Evolutionary conservation across 2,797 vertebrate species (phyloP).

Genomic region (Thamnophis elegans): DNA sequence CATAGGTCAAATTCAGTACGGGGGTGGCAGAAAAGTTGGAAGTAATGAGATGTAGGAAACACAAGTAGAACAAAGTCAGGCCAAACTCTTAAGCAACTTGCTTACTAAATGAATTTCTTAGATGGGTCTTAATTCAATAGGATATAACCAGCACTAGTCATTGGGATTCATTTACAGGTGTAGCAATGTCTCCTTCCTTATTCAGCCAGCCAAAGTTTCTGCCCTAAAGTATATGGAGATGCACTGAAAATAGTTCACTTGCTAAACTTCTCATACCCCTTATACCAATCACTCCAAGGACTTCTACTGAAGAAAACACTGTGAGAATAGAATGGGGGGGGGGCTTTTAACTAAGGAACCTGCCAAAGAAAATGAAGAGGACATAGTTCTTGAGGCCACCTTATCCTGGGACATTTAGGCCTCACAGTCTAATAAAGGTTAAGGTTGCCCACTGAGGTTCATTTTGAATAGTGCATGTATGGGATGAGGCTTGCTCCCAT

Average conservation of each 20-base stretch:
- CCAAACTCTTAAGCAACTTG: not conserved
- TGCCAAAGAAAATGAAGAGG: not conserved
- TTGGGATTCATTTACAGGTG: not conserved
- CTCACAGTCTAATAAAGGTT: not conserved
- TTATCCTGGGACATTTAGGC: not conserved
- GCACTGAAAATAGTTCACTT: not conserved
- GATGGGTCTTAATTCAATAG: not conserved
- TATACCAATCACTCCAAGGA: not conserved
- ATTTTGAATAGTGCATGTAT: not conserved
- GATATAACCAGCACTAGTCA: not conserved
- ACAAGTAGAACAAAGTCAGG: not conserved
- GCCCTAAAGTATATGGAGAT: not conserved
- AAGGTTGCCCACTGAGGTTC: not conserved
- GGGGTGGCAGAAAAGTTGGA: not conserved
- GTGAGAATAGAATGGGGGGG: not conserved
- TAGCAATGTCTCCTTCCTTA: no score
- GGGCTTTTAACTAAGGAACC: not conserved
- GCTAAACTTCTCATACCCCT: not conserved
- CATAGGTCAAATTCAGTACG: conserved; percentile 45
- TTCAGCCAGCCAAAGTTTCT: not conserved
- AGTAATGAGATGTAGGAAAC: not conserved
- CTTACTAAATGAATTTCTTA: not conserved
- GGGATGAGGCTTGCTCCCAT: not conserved
- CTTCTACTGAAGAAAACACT: not conserved
- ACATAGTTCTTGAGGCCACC: not conserved